phyloP scores from a whole-genome alignment of 2,888 invertebrate species.

The Sialis fuliginosa region DNA sequence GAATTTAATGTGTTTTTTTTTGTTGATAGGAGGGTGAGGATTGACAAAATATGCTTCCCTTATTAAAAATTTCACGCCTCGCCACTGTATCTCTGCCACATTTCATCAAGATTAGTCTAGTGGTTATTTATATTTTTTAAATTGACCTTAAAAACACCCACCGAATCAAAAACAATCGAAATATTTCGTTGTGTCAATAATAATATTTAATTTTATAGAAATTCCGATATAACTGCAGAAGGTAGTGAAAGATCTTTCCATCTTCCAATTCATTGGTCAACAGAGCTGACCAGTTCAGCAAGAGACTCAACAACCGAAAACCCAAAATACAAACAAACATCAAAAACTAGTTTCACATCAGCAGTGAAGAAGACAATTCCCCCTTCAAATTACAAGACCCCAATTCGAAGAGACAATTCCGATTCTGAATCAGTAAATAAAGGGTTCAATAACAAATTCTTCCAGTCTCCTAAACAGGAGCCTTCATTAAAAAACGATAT shows the following conservation, averaged over 20 bases:
- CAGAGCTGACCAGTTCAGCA: slow-evolving; percentile 17
- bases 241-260: slow-evolving; percentile 29
- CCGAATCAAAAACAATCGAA: too few relatives aligned
- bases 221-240: slow-evolving; percentile 25
- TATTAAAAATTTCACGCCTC: too few relatives aligned
- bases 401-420: background rate
- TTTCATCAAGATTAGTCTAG: too few relatives aligned
- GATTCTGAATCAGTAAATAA: background rate
- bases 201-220: slow-evolving; percentile 27
- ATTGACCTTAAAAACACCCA: too few relatives aligned
- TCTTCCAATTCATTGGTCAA: slow-evolving; percentile 37
- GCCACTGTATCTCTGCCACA: too few relatives aligned
- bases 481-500: background rate
- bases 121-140: too few relatives aligned
- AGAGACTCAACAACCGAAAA: slow-evolving; percentile 5
- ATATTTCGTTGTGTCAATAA: slow-evolving; percentile 5
- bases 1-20: too few relatives aligned
- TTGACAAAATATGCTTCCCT: too few relatives aligned
- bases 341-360: background rate
- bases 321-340: slow-evolving; percentile 5
- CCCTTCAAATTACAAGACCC: background rate
- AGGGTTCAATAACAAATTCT: background rate
- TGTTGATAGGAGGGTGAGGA: too few relatives aligned
- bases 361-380: background rate
- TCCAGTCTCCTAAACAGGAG: background rate